These are phyloP conservation scores for Odocoileus hemionus DNA, from an alignment of 2,113 vertebrate species.

Conservation along the genomic window DNA sequence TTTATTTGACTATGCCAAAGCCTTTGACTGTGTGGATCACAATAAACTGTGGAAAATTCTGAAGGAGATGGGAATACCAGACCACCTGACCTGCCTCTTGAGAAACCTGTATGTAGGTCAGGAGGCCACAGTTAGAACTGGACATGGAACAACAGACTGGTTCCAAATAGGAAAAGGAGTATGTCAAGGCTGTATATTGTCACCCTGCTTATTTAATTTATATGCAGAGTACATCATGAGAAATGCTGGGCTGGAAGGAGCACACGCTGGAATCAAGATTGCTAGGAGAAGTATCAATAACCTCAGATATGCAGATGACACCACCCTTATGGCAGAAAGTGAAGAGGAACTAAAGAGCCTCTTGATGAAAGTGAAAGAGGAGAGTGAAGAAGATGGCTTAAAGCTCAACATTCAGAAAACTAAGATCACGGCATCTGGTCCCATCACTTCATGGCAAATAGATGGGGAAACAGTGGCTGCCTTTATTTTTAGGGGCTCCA, in stretches of 20 bases:
- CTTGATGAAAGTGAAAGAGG: not conserved
- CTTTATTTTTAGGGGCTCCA: fast-evolving
- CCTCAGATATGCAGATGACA: not conserved
- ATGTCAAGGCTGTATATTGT: not conserved
- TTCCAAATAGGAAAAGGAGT: not conserved
- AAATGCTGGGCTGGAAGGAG: not conserved
- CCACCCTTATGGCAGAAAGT: not conserved
- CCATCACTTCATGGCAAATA: not conserved
- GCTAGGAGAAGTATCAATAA: not conserved
- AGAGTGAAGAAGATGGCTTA: not conserved
- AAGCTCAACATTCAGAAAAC: not conserved
- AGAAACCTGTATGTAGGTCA: not conserved
- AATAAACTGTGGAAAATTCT: not conserved
- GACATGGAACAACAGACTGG: not conserved
- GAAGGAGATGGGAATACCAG: not conserved
- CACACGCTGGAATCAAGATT: not conserved
- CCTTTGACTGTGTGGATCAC: not conserved
- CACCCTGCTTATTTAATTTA: not conserved
- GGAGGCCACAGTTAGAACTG: not conserved
- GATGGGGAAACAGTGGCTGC: not conserved
- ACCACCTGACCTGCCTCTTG: not conserved
- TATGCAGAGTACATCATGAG: not conserved
- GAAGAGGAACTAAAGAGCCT: not conserved
- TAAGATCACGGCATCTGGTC: not conserved
- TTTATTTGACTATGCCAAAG: not conserved